Evolutionary conservation across 64 coral and sea anemone species (phyloP).

Genomic region (Stylophora pistillata): DNA sequence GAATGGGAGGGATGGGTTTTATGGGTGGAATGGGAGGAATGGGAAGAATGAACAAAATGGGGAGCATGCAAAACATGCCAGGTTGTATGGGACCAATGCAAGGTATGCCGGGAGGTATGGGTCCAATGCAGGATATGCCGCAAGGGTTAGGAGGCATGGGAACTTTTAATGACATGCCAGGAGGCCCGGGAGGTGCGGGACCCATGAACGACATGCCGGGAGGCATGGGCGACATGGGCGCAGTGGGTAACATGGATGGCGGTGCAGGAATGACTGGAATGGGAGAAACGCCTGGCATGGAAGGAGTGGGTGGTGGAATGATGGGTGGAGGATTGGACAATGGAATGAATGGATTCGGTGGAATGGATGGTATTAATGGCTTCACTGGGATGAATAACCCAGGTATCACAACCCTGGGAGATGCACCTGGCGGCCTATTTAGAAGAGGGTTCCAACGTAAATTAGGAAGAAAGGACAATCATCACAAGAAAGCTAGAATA

Average conservation of each 20-base stretch:
- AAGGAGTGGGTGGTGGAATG: background rate
- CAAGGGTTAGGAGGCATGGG: background rate
- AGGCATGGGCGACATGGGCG: background rate
- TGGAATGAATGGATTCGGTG: constrained; percentile 14
- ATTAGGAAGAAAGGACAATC: background rate
- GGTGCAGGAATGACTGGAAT: background rate
- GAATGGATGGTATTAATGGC: constrained; percentile 15
- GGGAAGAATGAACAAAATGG: constrained; percentile 19
- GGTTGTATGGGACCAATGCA: constrained; percentile 30
- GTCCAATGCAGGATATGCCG: background rate
- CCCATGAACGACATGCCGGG: constrained; percentile 27
- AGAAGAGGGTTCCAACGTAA: constrained; percentile 8
- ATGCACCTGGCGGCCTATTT: constrained; percentile 6
- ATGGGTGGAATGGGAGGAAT: constrained; percentile 16
- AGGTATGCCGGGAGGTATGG: constrained; percentile 9
- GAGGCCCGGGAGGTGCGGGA: background rate
- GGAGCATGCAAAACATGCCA: constrained; percentile 22
- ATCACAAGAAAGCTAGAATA: constrained; percentile 29
- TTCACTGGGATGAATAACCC: background rate
- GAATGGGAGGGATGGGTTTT: constrained; percentile 57
- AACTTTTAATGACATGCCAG: background rate
- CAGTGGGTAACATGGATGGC: background rate
- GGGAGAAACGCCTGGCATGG: background rate
- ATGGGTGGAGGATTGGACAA: background rate
- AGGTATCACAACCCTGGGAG: background rate